A percentile compares a stretch with the other conserved stretches of the same genome.
Evolutionary conservation across 2,113 vertebrate species (phyloP).

Genomic region (Spheniscus mendiculus): DNA sequence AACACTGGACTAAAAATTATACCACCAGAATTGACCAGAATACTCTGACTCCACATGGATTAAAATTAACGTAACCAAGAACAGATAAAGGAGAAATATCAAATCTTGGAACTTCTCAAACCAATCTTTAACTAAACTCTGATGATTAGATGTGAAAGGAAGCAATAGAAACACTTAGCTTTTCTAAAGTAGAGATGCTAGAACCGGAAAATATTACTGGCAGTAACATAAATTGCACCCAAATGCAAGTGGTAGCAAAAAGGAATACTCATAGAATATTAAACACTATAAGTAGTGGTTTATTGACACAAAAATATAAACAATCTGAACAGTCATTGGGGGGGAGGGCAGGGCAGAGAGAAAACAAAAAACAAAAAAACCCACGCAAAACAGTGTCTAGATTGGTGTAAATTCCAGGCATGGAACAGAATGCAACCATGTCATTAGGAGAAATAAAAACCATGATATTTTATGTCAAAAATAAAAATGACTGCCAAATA

Average conservation of each 20-base stretch:
- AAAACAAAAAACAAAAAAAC: neutral
- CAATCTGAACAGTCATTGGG: neutral
- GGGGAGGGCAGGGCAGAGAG: neutral
- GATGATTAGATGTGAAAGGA: neutral
- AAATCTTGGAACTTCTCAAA: neutral
- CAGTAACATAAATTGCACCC: neutral
- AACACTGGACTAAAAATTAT: neutral
- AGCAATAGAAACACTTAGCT: fast-evolving
- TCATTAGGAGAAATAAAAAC: neutral
- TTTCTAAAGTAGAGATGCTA: neutral
- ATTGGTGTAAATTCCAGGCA: neutral
- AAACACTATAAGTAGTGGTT: neutral
- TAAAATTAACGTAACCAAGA: neutral
- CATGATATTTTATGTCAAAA: neutral
- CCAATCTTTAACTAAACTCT: neutral
- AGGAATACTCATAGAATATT: neutral
- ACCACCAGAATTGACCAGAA: neutral
- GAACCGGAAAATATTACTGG: neutral
- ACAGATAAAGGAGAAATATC: neutral
- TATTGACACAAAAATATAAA: neutral
- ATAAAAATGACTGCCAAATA: neutral
- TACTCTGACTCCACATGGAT: neutral
- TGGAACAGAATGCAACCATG: neutral
- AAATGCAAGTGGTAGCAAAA: neutral
- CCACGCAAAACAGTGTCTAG: no score